Evolutionary conservation across 2,888 invertebrate genomes (phyloP).

Genomic region (Torymus aiolomorphi): DNA sequence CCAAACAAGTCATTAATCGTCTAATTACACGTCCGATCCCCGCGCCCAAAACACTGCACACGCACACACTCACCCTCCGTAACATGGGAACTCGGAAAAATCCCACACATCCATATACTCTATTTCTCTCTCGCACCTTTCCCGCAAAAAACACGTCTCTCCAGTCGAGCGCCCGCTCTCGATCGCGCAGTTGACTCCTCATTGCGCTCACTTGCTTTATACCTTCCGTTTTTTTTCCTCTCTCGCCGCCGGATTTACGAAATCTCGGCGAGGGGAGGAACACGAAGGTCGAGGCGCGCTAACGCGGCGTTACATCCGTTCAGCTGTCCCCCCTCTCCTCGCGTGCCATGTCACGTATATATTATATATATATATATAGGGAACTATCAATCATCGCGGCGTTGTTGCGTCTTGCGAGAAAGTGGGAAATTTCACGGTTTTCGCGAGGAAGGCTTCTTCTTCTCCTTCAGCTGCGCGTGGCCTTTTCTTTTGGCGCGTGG

Average conservation of each 20-base stretch:
- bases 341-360: neutral
- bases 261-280: conserved; percentile 2
- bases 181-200: conserved; percentile 12
- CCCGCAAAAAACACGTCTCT: conserved; percentile 17
- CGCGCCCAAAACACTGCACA: neutral
- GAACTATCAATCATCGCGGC: conserved; percentile 48
- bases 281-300: conserved; percentile 22
- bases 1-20: conserved; percentile 3
- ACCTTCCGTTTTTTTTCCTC: too few relatives aligned
- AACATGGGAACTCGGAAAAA: conserved; percentile 7
- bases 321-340: conserved; percentile 63
- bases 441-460: conserved; percentile 42
- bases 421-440: conserved; percentile 34
- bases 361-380: neutral
- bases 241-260: conserved; percentile 29
- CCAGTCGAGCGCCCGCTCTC: conserved; percentile 10
- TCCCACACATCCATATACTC: neutral
- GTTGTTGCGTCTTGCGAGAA: conserved; percentile 28
- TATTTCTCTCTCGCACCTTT: too few relatives aligned
- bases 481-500: neutral
- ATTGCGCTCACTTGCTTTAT: neutral
- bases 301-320: conserved; percentile 58
- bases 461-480: conserved; percentile 18
- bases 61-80: neutral
- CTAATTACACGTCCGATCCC: neutral